phyloP scores from a whole-genome alignment of 2,888 invertebrate genomes.

The Eucera pruinosa region DNA sequence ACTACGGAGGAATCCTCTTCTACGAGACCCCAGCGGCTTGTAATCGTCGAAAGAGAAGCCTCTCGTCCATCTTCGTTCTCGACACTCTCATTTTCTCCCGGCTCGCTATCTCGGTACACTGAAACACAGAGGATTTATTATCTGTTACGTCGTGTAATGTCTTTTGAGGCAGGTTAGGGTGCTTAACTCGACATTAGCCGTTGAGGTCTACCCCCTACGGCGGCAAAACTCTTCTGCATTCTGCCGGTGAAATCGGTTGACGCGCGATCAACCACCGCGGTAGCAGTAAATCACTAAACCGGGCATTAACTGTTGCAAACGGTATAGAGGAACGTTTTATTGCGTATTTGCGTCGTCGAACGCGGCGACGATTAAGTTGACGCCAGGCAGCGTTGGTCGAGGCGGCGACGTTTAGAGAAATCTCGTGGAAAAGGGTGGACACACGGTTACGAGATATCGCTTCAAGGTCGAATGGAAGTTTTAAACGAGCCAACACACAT shows the following conservation, averaged over 20 bases:
- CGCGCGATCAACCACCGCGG: slow-evolving; percentile 39
- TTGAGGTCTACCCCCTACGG: slow-evolving; percentile 38
- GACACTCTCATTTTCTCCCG: slow-evolving; percentile 51
- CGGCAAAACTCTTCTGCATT: slow-evolving; percentile 40
- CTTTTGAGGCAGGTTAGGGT: slow-evolving; percentile 78
- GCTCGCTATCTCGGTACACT: slow-evolving; percentile 46
- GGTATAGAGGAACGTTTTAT: slow-evolving; percentile 31
- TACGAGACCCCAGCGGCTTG: slow-evolving; percentile 15
- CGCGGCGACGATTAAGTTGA: slow-evolving; percentile 36
- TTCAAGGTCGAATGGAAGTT: slow-evolving; percentile 48
- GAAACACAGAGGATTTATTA: slow-evolving; percentile 70
- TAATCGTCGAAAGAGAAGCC: slow-evolving; percentile 37
- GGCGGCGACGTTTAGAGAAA: background rate
- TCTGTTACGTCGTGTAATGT: slow-evolving; percentile 72
- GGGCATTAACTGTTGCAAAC: slow-evolving; percentile 41
- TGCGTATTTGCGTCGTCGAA: slow-evolving; percentile 32
- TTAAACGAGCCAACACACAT: slow-evolving; percentile 55
- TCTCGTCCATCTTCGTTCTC: slow-evolving; percentile 45
- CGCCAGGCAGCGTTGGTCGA: background rate
- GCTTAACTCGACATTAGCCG: slow-evolving; percentile 73
- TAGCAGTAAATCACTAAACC: slow-evolving; percentile 45
- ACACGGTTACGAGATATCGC: slow-evolving; percentile 44
- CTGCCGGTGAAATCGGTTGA: slow-evolving; percentile 51
- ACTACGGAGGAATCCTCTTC: background rate
- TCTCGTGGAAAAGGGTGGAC: slow-evolving; percentile 45